A percentile compares a stretch with the other conserved stretches of the same genome.
phyloP scores from a whole-genome alignment of 2,113 vertebrate genomes.

The Daubentonia madagascariensis region DNA sequence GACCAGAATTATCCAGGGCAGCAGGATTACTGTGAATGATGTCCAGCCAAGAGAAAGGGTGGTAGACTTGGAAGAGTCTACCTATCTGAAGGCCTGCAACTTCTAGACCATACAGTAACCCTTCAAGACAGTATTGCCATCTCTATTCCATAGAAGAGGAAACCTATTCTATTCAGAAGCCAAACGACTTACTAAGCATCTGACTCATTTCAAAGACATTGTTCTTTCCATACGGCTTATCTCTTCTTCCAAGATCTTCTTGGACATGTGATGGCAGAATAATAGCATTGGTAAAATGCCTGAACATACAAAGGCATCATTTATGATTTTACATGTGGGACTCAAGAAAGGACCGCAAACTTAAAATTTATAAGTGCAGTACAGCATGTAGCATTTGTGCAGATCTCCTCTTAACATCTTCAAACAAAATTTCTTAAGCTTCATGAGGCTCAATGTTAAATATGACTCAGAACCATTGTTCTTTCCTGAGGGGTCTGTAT shows the following conservation, averaged over 20 bases:
- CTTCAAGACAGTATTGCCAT: background rate
- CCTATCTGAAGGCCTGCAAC: background rate
- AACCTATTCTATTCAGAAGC: background rate
- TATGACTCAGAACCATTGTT: background rate
- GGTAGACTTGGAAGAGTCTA: background rate
- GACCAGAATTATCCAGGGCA: background rate
- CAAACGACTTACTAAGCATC: background rate
- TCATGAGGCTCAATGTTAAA: background rate
- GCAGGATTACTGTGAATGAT: background rate
- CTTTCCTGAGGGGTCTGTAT: background rate
- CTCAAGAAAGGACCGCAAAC: background rate
- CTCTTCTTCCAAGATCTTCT: background rate
- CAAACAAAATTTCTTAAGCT: background rate
- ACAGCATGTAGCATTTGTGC: background rate
- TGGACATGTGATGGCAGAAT: background rate
- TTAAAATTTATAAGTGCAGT: background rate
- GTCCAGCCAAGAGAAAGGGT: background rate
- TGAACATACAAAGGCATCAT: background rate
- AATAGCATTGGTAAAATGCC: background rate
- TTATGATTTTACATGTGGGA: background rate
- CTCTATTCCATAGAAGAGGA: background rate
- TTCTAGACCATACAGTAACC: background rate
- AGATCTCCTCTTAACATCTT: background rate
- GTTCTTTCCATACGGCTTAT: background rate
- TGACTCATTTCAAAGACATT: background rate